These are phyloP conservation scores for Aphidius ervi DNA, from an alignment of 1,140 invertebrate species.

Conservation along the genomic window DNA sequence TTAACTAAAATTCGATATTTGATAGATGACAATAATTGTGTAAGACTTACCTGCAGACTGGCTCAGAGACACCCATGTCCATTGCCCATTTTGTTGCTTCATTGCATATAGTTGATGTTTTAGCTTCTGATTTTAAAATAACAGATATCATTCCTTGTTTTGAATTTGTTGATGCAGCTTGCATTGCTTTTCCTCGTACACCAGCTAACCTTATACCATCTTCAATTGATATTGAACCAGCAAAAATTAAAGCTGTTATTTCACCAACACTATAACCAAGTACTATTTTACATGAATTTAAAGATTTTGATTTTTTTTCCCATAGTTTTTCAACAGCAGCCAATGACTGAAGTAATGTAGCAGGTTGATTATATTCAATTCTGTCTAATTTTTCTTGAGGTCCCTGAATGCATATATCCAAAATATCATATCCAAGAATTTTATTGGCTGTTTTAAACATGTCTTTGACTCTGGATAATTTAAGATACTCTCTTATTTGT, in stretches of 20 bases:
- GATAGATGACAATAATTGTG: no score
- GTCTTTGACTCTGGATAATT: constrained; percentile 72
- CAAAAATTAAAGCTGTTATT: constrained; percentile 85
- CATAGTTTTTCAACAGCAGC: constrained; percentile 82
- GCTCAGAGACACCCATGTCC: constrained; percentile 62
- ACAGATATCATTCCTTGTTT: constrained; percentile 82
- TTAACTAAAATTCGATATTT: no score
- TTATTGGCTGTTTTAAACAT: constrained; percentile 84
- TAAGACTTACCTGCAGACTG: constrained; percentile 63
- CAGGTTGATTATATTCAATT: constrained; percentile 82
- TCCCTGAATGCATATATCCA: constrained; percentile 81
- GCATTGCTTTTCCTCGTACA: constrained; percentile 82
- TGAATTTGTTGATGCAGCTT: constrained; percentile 69
- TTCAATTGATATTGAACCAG: constrained; percentile 79
- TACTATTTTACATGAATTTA: constrained; percentile 75
- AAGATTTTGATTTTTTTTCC: constrained; percentile 67
- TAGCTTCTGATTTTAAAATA: constrained; percentile 58
- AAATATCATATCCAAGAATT: constrained; percentile 81
- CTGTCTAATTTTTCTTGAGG: constrained; percentile 74
- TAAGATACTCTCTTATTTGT: constrained; percentile 74
- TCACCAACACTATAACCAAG: constrained; percentile 97
- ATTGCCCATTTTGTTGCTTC: constrained; percentile 74
- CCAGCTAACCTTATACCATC: constrained; percentile 70
- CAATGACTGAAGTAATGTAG: constrained; percentile 82
- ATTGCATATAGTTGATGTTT: constrained; percentile 58